A percentile compares a stretch with the other conserved stretches of the same genome.
Evolutionary conservation across 2,888 invertebrate genomes (phyloP).

Genomic region (Drepana falcataria): DNA sequence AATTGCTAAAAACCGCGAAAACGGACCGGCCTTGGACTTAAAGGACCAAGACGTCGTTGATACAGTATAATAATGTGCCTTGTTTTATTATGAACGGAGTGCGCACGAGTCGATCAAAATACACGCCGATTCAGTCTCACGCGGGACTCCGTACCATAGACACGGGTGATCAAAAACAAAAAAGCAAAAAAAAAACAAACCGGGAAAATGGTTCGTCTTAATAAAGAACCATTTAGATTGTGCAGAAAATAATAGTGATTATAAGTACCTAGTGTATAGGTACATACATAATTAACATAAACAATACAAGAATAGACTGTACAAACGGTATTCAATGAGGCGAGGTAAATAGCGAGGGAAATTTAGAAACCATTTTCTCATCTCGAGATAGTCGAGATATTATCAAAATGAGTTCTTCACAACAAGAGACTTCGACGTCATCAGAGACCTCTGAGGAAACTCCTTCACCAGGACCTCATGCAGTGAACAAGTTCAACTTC

Average conservation of each 20-base stretch:
- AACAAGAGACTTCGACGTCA: slow-evolving; percentile 36
- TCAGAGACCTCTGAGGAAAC: slow-evolving; percentile 40
- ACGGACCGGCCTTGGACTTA: background rate
- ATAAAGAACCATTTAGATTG: background rate
- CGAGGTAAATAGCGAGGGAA: background rate
- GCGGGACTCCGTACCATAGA: slow-evolving; percentile 8
- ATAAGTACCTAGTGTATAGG: background rate
- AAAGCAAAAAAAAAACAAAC: background rate
- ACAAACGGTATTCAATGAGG: background rate
- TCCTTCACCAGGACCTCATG: slow-evolving; percentile 43
- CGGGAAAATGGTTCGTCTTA: background rate
- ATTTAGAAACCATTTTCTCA: slow-evolving; percentile 2
- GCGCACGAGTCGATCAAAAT: slow-evolving; percentile 23
- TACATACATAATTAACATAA: no score
- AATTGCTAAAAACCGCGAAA: background rate
- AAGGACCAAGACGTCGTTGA: background rate
- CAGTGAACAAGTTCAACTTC: slow-evolving; percentile 59
- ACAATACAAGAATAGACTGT: background rate
- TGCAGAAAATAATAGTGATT: background rate
- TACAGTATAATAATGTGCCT: background rate
- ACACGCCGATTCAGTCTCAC: slow-evolving; percentile 20
- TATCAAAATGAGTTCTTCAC: slow-evolving; percentile 22
- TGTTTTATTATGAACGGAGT: background rate
- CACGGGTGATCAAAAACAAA: background rate
- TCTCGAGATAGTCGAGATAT: slow-evolving; percentile 6